These are phyloP conservation scores for Bufotes viridis DNA, from an alignment of 2,797 vertebrate genomes.

Conservation along the genomic window DNA sequence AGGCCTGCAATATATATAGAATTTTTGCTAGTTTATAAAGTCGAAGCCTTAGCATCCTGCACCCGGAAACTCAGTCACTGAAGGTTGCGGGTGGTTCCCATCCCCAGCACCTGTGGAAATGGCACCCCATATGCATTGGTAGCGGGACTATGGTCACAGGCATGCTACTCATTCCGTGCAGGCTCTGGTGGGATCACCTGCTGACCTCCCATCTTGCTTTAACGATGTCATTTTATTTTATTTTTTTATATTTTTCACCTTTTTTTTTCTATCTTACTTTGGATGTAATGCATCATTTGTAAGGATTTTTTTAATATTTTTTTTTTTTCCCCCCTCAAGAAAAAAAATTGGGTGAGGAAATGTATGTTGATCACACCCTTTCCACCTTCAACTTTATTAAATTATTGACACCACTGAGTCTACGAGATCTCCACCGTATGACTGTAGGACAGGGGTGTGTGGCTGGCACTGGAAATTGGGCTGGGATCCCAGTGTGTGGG, in stretches of 20 bases:
- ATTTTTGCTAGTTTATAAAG: not conserved
- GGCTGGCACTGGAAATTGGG: conserved; percentile 4
- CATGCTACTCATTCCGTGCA: not conserved
- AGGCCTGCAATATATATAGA: not conserved
- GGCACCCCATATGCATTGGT: not conserved
- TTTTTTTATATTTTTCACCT: not conserved
- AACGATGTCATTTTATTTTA: no score
- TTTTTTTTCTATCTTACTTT: not conserved
- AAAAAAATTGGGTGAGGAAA: not conserved
- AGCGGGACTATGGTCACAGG: not conserved
- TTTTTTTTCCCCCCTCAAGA: not conserved
- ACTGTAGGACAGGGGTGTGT: not conserved
- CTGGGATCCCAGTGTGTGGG: conserved; percentile 1
- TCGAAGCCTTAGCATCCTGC: not conserved
- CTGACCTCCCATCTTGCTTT: not conserved
- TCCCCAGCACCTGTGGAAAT: conserved; percentile 16
- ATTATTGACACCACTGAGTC: not conserved
- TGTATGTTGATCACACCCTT: not conserved
- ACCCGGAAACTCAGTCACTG: not conserved
- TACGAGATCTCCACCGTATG: not conserved
- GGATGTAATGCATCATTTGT: no score
- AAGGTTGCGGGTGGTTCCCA: conserved; percentile 23
- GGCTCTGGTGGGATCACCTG: not conserved
- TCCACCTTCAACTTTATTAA: not conserved
- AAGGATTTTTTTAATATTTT: no score